Evolutionary conservation across 2,797 vertebrate genomes (phyloP), one percentile per base, ranked within the genome.

Genomic region (Glyptemys insculpta): DNA sequence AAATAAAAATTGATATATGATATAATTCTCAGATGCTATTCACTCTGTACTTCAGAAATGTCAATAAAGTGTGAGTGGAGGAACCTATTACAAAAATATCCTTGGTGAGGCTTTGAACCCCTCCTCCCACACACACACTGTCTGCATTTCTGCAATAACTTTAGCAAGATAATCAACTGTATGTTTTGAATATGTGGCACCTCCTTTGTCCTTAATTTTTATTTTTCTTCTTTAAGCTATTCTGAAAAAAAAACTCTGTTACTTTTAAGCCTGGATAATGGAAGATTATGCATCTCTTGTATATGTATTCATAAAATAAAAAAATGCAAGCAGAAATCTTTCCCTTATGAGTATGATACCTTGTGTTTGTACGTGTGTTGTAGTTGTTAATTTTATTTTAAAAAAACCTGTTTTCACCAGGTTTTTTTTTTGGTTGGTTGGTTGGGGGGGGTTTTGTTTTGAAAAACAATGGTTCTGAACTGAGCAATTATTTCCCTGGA

Each of bases 231-330:
- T 91, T 84, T 49, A 79, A 94, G 44, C 44, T 91, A 52, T 94
- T 94, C 93, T 82, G 84, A 47, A 7, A 89, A 90, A 56, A 76
- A 76, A 31, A 92, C 68, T 59, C 65, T 96, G 91, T 97, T 95
- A 94, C 89, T 90, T 97, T 96, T 93, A 96, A 90, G 74, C 50
- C 78, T 87, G 85, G 81, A 91, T 95, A 94, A 96, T 94, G 87
- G 95, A 96, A 97, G 91, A 93, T 96, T 95, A 91, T 97, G 79
- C 95, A 95, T 96, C 88, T 97, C 93, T 96, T 97, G 95, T 97
- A 93, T 86, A 95, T 91, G 96, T 97, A 97, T 95, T 95, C 93
- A 89, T 96, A 95, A 97, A 97, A 97, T 97, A 98, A 97, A 97
- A 97, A 91, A 88, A 65, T 0, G 1, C 92, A 97, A 95, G 94